Base-by-base conservation (phyloP, 2,113 vertebrate genomes). In the Lethenteron reissneri region DNA sequence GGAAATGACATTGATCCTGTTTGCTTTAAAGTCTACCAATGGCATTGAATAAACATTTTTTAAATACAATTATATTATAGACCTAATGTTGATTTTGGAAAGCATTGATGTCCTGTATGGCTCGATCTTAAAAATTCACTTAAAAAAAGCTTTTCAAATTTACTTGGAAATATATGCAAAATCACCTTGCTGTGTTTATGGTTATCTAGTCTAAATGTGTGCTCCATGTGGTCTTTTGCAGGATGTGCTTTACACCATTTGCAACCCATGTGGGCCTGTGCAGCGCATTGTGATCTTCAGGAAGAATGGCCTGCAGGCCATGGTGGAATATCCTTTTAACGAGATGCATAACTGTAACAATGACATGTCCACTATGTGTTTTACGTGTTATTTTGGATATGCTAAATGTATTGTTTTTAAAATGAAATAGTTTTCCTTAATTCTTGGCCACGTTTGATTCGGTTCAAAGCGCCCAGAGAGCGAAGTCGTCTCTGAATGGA, bases 271-370 rank as follows among this genome's bases (percentile, higher is more conserved):
- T 73, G 72, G 72, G 25, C 68, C 72, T 70, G 72, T 73, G 59
- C 72, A 73, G 19, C 57, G 72, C 17, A 73, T 73, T 41, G 72
- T 73, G 56, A 73, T 73, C 10, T 73, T 73, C 14, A 57, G 69
- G 19, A 73, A 73, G 72, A 73, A 73, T 71, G 72, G 72, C 64
- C 56, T 73, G 57, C 72, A 73, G 13, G 72, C 72, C 15, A 71
- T 73, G 72, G 72, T 73, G 64, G 72, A 73, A 73, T 73, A 73
- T 73, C 72, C 72, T 73, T 73, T 64, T 72, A 4, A 9, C 8
- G 2, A 21, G 58, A 15, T 6, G 11, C 58, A 62, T 62, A n/a
- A 41, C 59, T 25, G 21, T n/a, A 12, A 56, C 58, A 9, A 57
- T n/a, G 12, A 8, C 17, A 4, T 58, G 15, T 71, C 60, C 56